Evolutionary conservation across 2,888 invertebrate genomes (phyloP).

Genomic region (Cosmia trapezina): DNA sequence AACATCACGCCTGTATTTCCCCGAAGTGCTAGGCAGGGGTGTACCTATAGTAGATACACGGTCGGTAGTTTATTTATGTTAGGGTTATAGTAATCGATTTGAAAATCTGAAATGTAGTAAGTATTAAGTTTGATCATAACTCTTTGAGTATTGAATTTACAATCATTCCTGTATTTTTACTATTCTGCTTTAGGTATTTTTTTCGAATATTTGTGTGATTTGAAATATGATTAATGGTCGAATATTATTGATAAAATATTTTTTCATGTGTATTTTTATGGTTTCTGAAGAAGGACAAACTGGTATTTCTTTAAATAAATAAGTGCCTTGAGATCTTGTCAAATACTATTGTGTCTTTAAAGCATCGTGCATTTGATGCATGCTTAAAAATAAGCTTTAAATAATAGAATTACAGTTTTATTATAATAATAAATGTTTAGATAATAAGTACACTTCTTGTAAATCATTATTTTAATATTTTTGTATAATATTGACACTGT

Average conservation of each 20-base stretch:
- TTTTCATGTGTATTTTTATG: neutral
- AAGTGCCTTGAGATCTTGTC: slow-evolving; percentile 51
- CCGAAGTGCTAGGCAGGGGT: too few relatives aligned
- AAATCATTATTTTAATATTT: slow-evolving; percentile 62
- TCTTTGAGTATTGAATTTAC: slow-evolving; percentile 22
- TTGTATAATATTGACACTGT: slow-evolving; percentile 57
- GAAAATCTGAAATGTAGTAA: slow-evolving; percentile 9
- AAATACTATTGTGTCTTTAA: slow-evolving; percentile 46
- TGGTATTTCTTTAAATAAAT: neutral
- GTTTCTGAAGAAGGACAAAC: neutral
- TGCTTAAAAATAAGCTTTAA: slow-evolving; percentile 61
- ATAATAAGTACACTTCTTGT: slow-evolving; percentile 28
- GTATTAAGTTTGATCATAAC: slow-evolving; percentile 31
- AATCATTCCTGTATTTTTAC: slow-evolving; percentile 59
- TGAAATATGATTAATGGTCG: slow-evolving; percentile 2
- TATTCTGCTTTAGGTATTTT: slow-evolving; percentile 10
- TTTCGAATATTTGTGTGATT: slow-evolving; percentile 17
- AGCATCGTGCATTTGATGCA: slow-evolving; percentile 58
- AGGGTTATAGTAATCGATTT: neutral
- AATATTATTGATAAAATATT: slow-evolving; percentile 20
- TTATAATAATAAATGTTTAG: slow-evolving; percentile 38
- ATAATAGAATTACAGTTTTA: slow-evolving; percentile 35
- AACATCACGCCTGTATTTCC: too few relatives aligned
- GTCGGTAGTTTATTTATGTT: neutral
- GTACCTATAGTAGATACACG: too few relatives aligned